Evolutionary conservation across 1,140 invertebrate species (phyloP).

Genomic region (Plectrocnemia conspersa): DNA sequence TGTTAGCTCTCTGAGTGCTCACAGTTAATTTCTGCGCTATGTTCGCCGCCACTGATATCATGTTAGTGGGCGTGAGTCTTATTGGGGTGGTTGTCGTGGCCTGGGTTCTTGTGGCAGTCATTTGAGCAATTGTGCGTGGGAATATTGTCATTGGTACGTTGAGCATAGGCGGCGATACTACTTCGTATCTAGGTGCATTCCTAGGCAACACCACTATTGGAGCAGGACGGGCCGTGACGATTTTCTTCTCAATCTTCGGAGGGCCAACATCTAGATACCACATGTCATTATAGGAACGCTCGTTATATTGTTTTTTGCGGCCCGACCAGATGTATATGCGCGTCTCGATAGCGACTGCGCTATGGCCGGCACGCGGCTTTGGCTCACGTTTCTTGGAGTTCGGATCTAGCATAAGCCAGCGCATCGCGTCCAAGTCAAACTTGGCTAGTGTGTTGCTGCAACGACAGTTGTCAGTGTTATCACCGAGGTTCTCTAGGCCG

Average conservation of each 20-base stretch:
- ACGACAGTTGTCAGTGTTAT: constrained; percentile 95
- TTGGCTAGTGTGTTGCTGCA: constrained; percentile 96
- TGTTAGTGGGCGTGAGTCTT: constrained; percentile 61
- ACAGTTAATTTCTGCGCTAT: too few species aligned
- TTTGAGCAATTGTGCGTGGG: too few species aligned
- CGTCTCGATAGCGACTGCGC: constrained; percentile 91
- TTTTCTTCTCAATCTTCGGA: constrained; percentile 55
- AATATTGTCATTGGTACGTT: too few species aligned
- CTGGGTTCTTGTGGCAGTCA: constrained; percentile 36
- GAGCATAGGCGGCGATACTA: too few species aligned
- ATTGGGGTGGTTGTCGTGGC: constrained; percentile 77
- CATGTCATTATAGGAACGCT: constrained; percentile 98
- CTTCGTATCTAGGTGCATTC: too few species aligned
- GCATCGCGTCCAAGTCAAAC: constrained; percentile 87
- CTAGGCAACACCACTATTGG: too few species aligned
- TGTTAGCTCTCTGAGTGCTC: too few species aligned
- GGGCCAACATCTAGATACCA: constrained; percentile 97
- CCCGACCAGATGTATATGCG: constrained; percentile 98
- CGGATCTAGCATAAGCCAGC: constrained; percentile 90
- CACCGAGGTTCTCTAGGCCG: constrained; percentile 85
- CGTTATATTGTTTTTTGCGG: constrained; percentile 99
- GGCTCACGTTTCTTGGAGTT: constrained; percentile 89
- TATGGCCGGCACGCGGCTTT: constrained; percentile 92
- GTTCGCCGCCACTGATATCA: constrained; percentile 49
- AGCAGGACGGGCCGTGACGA: background rate